phyloP scores from a whole-genome alignment of 1,140 invertebrate genomes.

The Musca domestica region DNA sequence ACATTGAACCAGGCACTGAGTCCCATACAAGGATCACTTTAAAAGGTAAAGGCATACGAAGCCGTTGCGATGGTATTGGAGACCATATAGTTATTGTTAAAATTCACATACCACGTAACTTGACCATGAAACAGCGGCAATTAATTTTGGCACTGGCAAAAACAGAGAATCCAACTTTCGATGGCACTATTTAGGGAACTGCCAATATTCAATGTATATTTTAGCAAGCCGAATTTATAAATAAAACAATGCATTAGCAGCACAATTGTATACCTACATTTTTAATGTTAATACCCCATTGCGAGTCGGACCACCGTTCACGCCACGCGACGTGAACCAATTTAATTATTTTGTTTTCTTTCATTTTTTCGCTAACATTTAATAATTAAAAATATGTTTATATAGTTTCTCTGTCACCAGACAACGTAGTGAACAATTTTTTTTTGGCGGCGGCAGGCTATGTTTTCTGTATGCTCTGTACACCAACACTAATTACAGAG shows the following conservation, averaged over 20 bases:
- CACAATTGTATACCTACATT: constrained; percentile 58
- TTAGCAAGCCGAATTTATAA: background rate
- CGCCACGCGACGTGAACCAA: constrained; percentile 86
- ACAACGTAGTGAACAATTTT: too few species aligned
- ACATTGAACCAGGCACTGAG: constrained; percentile 42
- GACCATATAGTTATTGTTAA: constrained; percentile 44
- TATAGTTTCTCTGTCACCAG: too few species aligned
- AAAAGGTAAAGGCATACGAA: constrained; percentile 39
- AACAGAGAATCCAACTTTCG: constrained; percentile 41
- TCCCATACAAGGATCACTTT: constrained; percentile 39
- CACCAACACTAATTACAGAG: too few species aligned
- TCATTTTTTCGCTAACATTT: constrained; percentile 16
- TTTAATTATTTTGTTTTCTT: constrained; percentile 60
- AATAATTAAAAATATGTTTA: background rate
- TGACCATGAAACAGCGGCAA: constrained; percentile 46
- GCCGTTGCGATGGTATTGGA: constrained; percentile 30
- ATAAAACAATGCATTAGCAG: background rate
- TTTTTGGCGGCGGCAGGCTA: too few species aligned
- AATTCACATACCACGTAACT: constrained; percentile 39
- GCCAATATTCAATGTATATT: background rate
- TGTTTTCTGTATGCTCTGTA: too few species aligned
- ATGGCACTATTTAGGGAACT: constrained; percentile 17
- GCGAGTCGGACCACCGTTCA: constrained; percentile 89
- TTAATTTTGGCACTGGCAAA: constrained; percentile 43
- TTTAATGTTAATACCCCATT: constrained; percentile 95